Evolutionary conservation across 2,797 vertebrate genomes (phyloP).

Genomic region (Xenops minutus): DNA sequence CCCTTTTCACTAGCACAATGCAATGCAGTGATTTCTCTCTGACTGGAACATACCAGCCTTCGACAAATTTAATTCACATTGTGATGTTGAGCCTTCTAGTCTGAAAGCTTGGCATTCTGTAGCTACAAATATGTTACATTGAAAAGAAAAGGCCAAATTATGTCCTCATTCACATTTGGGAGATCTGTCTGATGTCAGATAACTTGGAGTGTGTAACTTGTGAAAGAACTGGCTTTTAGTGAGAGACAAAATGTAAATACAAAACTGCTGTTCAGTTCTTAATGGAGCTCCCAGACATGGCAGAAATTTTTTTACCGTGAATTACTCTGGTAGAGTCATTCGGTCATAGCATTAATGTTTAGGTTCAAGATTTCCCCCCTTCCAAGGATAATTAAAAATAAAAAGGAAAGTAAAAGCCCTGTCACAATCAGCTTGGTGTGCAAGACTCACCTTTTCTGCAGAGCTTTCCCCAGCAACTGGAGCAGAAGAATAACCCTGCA

Average conservation of each 20-base stretch:
- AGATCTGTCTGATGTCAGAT: neutral
- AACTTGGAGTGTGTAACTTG: neutral
- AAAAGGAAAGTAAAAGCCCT: neutral
- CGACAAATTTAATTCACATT: neutral
- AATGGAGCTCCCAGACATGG: neutral
- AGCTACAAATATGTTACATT: neutral
- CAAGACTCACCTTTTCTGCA: neutral
- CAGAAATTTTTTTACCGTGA: neutral
- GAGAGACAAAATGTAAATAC: neutral
- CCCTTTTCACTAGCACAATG: neutral
- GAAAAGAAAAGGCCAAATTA: neutral
- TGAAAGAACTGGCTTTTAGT: neutral
- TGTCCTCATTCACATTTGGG: neutral
- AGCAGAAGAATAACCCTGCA: constrained; percentile 56
- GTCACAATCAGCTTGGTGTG: neutral
- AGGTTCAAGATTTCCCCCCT: neutral
- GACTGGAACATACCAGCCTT: neutral
- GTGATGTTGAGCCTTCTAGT: neutral
- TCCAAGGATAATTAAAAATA: neutral
- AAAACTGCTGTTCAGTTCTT: neutral
- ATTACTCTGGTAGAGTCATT: neutral
- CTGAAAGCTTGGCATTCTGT: neutral
- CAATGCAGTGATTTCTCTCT: neutral
- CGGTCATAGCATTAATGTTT: neutral
- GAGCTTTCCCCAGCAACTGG: constrained; percentile 24